Conservation (phyloP, 2,797 vertebrate species). For the Karalla daura region DNA sequence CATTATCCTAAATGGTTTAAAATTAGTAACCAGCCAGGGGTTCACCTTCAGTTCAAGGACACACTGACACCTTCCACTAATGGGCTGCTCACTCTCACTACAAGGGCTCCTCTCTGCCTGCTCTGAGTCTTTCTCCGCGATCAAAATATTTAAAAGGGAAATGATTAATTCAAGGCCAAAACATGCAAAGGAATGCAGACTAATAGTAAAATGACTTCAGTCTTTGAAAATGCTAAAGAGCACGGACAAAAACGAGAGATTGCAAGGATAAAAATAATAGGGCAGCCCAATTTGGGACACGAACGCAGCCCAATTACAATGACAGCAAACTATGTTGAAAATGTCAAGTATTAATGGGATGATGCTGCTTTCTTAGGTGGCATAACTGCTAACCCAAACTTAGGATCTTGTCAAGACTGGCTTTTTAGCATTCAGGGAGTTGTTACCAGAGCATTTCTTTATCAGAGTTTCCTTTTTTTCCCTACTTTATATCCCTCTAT, state of each 20-base stretch:
- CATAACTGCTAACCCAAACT: neutral
- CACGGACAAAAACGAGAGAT: neutral
- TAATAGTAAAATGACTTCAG: neutral
- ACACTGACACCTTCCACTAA: slow-evolving; percentile 38
- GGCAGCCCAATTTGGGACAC: neutral
- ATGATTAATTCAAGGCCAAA: neutral
- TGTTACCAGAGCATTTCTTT: neutral
- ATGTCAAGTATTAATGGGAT: no score
- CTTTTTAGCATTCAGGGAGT: neutral
- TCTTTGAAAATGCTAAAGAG: neutral
- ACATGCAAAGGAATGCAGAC: neutral
- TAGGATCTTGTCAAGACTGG: neutral
- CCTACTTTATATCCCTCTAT: neutral
- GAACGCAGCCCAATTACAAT: neutral
- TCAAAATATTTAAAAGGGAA: neutral
- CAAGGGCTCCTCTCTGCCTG: slow-evolving; percentile 2
- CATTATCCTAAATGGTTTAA: slow-evolving; percentile 33
- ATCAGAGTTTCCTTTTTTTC: neutral
- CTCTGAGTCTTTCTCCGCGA: neutral
- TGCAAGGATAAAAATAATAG: neutral
- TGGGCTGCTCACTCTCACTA: slow-evolving; percentile 21
- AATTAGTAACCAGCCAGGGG: slow-evolving; percentile 29
- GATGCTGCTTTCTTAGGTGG: no score
- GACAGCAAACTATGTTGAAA: no score
- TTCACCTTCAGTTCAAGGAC: slow-evolving; percentile 39